Base-by-base conservation (phyloP, 2,888 invertebrate species). In the Cerceris rybyensis region DNA sequence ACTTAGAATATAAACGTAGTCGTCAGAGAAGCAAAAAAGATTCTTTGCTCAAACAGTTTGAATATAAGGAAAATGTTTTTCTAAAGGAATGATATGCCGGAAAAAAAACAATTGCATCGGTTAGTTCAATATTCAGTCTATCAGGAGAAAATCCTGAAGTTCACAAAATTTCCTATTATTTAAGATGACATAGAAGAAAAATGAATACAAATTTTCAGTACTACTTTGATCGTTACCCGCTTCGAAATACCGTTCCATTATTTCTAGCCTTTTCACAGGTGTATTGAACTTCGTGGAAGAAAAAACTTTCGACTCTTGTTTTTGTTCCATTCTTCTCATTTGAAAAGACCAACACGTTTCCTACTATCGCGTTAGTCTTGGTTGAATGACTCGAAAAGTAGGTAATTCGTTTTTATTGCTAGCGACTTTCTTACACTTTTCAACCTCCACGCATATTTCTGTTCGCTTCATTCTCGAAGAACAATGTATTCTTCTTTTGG, bases 221-320 rank as follows among this genome's bases (percentile, higher is more conserved):
- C 28, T 28, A 28, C 28, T 28, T 28, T 28, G 2, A 28, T 52
- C 63, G 52, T 69, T 70, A 39, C 63, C 61, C 46, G 70, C 49
- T 28, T 52, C 70, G 43, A 39, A 46, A 16, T 57, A 57, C 57
- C 41, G 41, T 39, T 57, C 13, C 16, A 6, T 39, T 49, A 49
- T 61, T 61, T 49, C 13, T 13, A 49, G 13, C 13, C 13, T 49
- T 17, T 16, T n/a, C 28, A n/a, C 11, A 49, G 43, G 17, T 61
- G 46, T 28, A 49, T n/a, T 13, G 49, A 61, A 61, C 61, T 46
- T 16, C 28, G 13, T 4, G 28, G 28, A 28, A 28, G 28, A 28
- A 28, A n/a, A 17, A 63, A 52, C 17, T 39, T 5, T 13, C 8
- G 7, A 63, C 28, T 50, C 50, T 28, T 14, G 28, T 28, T 28